These are phyloP conservation scores for Epizoanthus stellaris DNA, from an alignment of 92 coral and sea anemone genomes.

Conservation along the genomic window DNA sequence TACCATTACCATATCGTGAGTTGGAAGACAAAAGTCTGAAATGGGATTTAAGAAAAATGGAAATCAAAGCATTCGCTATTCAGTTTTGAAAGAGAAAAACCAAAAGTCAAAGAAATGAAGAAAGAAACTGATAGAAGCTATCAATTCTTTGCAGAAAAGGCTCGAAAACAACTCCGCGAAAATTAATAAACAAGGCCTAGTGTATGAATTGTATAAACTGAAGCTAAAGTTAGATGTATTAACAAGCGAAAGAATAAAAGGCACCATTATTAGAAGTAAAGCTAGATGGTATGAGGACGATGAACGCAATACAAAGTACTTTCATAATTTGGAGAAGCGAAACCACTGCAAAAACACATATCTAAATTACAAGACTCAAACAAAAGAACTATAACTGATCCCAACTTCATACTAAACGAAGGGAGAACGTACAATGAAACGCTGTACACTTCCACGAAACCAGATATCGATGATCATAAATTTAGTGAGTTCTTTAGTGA, in stretches of 20 bases:
- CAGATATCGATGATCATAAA: too few species aligned
- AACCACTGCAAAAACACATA: constrained; percentile 6
- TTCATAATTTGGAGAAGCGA: too few species aligned
- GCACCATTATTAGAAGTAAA: constrained; percentile 34
- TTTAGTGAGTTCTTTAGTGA: too few species aligned
- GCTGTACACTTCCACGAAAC: too few species aligned
- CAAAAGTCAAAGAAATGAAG: neutral
- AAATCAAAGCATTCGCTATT: constrained; percentile 15
- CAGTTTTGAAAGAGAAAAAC: constrained; percentile 17
- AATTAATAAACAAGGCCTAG: neutral
- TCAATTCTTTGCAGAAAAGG: neutral
- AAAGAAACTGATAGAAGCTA: neutral
- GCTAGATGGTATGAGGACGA: constrained; percentile 51
- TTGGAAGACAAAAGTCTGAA: constrained; percentile 2
- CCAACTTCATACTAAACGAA: too few species aligned
- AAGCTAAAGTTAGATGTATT: constrained; percentile 18
- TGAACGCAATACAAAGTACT: constrained; percentile 44
- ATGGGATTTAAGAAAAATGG: constrained; percentile 25
- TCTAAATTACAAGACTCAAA: neutral
- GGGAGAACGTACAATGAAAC: too few species aligned
- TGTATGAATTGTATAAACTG: neutral
- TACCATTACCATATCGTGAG: neutral
- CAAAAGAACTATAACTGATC: too few species aligned
- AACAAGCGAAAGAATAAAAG: constrained; percentile 27
- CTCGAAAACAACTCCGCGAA: neutral